These are phyloP conservation scores for Blera fallax DNA, from an alignment of 2,888 invertebrate genomes.

Conservation along the genomic window DNA sequence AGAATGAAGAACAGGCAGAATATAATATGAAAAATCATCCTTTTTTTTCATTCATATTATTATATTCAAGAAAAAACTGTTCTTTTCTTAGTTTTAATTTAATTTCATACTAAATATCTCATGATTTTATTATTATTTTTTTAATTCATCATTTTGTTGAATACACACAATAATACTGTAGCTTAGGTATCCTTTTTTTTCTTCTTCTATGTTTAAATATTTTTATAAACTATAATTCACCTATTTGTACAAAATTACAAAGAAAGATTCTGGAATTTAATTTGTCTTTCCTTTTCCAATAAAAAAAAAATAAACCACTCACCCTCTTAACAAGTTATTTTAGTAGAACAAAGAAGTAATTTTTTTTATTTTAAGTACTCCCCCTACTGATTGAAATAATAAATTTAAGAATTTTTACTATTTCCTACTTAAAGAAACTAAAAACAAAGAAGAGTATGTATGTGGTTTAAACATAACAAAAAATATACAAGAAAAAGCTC, in stretches of 20 bases:
- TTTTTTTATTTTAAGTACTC: constrained; percentile 35
- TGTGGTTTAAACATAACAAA: constrained; percentile 3
- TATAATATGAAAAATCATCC: neutral
- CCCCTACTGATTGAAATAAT: constrained; percentile 63
- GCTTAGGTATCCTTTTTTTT: constrained; percentile 31
- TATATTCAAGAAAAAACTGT: neutral
- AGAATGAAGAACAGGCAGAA: constrained; percentile 5
- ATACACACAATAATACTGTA: constrained; percentile 28
- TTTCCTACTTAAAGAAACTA: constrained; percentile 60
- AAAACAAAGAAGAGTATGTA: constrained; percentile 1
- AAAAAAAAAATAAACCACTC: constrained; percentile 24
- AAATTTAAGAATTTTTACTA: constrained; percentile 61
- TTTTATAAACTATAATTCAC: constrained; percentile 44
- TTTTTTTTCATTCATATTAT: neutral
- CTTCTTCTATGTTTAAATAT: constrained; percentile 26
- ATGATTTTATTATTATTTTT: constrained; percentile 6
- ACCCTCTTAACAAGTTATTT: neutral
- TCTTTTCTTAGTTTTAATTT: constrained; percentile 26
- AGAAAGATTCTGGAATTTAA: constrained; percentile 57
- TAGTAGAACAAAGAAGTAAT: neutral
- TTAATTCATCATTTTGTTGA: constrained; percentile 48
- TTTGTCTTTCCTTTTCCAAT: constrained; percentile 24
- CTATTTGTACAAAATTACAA: constrained; percentile 70
- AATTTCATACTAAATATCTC: constrained; percentile 27
- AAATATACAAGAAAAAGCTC: constrained; percentile 47